A percentile compares a stretch with the other conserved stretches of the same genome.
phyloP scores from a whole-genome alignment of 2,113 vertebrate species.

The Lathamus discolor region DNA sequence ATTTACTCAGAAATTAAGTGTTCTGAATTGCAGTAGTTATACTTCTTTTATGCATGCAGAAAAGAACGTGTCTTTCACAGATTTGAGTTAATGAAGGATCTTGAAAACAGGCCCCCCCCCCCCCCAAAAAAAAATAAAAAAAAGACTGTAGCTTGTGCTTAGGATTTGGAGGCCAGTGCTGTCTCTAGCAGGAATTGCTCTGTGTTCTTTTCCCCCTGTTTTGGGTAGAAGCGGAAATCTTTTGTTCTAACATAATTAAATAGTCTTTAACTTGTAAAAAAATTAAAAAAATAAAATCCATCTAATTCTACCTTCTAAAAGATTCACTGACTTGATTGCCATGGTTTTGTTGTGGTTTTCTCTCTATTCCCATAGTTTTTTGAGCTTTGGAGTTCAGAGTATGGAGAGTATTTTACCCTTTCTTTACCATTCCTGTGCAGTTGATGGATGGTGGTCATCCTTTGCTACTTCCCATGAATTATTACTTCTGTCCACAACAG shows the following conservation, averaged over 20 bases:
- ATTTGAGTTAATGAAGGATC: background rate
- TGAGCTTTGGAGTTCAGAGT: background rate
- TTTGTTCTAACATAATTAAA: background rate
- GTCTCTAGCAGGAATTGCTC: background rate
- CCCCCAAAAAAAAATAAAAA: background rate
- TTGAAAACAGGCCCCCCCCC: background rate
- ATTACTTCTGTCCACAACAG: background rate
- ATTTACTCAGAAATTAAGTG: background rate
- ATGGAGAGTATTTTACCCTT: background rate
- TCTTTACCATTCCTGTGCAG: background rate
- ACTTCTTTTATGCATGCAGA: background rate
- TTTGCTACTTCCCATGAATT: background rate
- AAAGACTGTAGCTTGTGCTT: background rate
- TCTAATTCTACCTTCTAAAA: background rate
- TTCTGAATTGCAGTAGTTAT: background rate
- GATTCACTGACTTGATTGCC: background rate
- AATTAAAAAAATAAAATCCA: background rate
- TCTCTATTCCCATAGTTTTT: background rate
- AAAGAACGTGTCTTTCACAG: background rate
- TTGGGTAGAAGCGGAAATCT: background rate
- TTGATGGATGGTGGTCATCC: conserved; percentile 19
- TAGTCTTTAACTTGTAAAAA: background rate
- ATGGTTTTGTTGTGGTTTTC: background rate
- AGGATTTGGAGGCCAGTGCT: background rate
- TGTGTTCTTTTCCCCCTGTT: background rate